These are phyloP conservation scores for Habroteleia sp. DNA, from an alignment of 2,888 invertebrate species.

Conservation along the genomic window DNA sequence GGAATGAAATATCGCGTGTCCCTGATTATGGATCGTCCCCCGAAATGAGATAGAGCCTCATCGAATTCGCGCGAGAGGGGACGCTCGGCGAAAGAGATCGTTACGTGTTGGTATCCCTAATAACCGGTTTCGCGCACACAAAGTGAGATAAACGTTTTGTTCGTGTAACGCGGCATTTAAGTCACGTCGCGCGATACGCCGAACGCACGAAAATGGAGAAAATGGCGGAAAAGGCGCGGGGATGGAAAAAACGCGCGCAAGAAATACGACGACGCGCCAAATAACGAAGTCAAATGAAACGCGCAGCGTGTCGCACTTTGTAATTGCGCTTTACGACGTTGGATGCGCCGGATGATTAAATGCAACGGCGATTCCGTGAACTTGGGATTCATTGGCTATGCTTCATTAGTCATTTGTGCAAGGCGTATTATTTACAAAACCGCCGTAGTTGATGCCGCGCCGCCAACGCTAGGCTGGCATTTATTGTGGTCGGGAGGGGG, in stretches of 20 bases:
- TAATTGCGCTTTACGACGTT: constrained; percentile 28
- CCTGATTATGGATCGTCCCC: constrained; percentile 75
- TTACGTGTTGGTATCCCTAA: constrained; percentile 61
- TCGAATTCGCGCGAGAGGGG: constrained; percentile 59
- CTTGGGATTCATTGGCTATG: constrained; percentile 24
- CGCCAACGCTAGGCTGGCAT: constrained; percentile 27
- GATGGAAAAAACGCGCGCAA: neutral
- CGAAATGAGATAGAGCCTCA: constrained; percentile 62
- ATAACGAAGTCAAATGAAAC: constrained; percentile 32
- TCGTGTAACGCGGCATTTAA: constrained; percentile 59
- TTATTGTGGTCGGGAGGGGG: constrained; percentile 52
- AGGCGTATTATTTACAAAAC: constrained; percentile 41
- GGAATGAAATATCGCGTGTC: constrained; percentile 76
- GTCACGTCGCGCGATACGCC: constrained; percentile 29
- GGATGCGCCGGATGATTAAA: constrained; percentile 22
- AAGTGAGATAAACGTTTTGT: constrained; percentile 62
- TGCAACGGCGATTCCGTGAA: constrained; percentile 16
- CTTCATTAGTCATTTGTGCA: constrained; percentile 44
- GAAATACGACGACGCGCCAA: constrained; percentile 10
- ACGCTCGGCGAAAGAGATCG: constrained; percentile 64
- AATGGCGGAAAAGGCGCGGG: constrained; percentile 1
- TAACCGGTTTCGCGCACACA: constrained; percentile 53
- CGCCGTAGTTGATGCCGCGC: constrained; percentile 10
- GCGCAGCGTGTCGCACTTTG: constrained; percentile 11
- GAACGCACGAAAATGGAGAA: constrained; percentile 30